Conservation (phyloP, 2,113 vertebrate genomes). For the Coryphaenoides rupestris region DNA sequence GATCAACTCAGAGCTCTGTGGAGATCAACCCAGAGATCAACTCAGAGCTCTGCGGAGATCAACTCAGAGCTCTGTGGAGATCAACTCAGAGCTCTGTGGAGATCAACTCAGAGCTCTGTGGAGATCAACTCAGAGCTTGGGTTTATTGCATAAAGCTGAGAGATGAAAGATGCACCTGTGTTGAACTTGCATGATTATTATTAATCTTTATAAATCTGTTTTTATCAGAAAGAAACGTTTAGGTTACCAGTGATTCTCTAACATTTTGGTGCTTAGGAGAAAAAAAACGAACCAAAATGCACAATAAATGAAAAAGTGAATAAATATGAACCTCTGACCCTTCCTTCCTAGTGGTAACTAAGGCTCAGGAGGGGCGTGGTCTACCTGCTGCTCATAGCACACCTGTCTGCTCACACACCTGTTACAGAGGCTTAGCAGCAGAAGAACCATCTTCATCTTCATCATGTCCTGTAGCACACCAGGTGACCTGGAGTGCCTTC, state of each 20-base stretch:
- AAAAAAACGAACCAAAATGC: not conserved
- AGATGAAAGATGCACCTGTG: constrained; percentile 44
- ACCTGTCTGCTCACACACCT: too few species aligned
- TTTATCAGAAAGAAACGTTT: too few species aligned
- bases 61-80: constrained; percentile 30
- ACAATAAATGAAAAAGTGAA: too few species aligned
- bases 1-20: too few species aligned
- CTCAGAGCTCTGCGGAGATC: constrained; percentile 43
- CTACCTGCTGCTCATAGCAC: too few species aligned
- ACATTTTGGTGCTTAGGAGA: not conserved
- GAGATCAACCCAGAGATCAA: constrained; percentile 8
- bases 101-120: constrained; percentile 36
- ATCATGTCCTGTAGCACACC: too few species aligned
- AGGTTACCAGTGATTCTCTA: constrained; percentile 16
- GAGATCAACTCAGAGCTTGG: constrained; percentile 31
- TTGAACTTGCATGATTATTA: constrained; percentile 10
- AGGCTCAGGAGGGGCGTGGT: too few species aligned
- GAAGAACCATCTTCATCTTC: too few species aligned
- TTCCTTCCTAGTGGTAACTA: too few species aligned
- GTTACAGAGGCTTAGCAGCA: too few species aligned
- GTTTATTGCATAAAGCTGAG: constrained; percentile 60
- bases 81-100: constrained; percentile 29
- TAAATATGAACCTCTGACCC: too few species aligned
- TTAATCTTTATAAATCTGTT: not conserved
- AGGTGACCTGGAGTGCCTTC: too few species aligned